Conservation (phyloP, 2,888 invertebrate species). For the Callyntrura guangdongensis region DNA sequence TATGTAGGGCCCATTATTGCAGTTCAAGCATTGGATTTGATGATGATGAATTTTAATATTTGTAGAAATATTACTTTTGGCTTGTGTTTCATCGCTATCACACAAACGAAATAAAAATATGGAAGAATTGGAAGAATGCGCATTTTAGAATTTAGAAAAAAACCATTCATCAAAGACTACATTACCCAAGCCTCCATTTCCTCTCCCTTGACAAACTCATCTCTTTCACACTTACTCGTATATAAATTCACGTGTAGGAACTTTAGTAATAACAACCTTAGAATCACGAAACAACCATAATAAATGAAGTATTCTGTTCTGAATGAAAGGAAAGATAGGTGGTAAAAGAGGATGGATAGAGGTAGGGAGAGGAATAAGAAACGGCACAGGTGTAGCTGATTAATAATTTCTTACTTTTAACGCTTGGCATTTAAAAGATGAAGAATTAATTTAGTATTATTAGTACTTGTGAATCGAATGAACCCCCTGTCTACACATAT, state of each 20-base stretch:
- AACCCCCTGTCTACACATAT: not conserved
- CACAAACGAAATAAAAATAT: too few relatives aligned
- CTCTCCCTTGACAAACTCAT: conserved; percentile 40
- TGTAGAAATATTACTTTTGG: too few relatives aligned
- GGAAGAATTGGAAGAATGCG: too few relatives aligned
- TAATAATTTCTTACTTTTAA: conserved; percentile 64
- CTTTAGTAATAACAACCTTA: not conserved
- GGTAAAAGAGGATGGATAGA: not conserved
- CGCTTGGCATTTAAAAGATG: conserved; percentile 65
- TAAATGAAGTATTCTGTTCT: not conserved
- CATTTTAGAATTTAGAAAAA: conserved; percentile 18
- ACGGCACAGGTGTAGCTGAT: conserved; percentile 71
- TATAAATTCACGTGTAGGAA: not conserved
- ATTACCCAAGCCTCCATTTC: conserved; percentile 67
- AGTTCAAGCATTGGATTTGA: too few relatives aligned
- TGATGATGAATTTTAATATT: too few relatives aligned
- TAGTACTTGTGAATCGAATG: too few relatives aligned
- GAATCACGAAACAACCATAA: not conserved
- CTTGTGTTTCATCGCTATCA: too few relatives aligned
- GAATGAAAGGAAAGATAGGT: conserved; percentile 8
- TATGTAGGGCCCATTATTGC: too few relatives aligned
- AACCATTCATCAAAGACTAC: conserved; percentile 46
- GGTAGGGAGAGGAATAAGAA: conserved; percentile 10
- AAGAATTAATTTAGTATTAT: conserved; percentile 28
- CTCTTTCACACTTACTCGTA: conserved; percentile 15